Percentiles rank a stretch among this genome's conserved stretches.
Conservation (phyloP, 2,888 invertebrate species). For the Scaeva pyrastri region DNA sequence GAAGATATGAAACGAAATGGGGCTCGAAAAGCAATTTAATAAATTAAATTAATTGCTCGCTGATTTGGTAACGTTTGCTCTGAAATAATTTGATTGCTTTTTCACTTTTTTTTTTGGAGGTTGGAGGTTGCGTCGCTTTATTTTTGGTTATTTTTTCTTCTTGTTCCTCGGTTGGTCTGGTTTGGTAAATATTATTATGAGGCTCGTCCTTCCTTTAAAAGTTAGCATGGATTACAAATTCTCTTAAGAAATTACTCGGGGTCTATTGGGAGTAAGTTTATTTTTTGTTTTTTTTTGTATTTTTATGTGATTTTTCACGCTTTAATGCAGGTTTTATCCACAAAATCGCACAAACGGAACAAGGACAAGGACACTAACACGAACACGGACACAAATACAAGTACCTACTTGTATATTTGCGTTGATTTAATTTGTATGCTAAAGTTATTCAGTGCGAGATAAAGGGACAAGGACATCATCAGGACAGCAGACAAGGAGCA, state of each 20-base stretch:
- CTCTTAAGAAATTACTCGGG: slow-evolving; percentile 41
- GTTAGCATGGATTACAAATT: slow-evolving; percentile 20
- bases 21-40: slow-evolving; percentile 61
- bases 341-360: neutral
- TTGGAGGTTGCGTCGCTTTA: neutral
- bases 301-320: slow-evolving; percentile 25
- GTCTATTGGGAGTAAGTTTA: slow-evolving; percentile 15
- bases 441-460: slow-evolving; percentile 38
- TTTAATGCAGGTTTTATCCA: slow-evolving; percentile 32
- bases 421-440: slow-evolving; percentile 52
- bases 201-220: neutral
- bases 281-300: neutral
- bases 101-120: slow-evolving; percentile 2
- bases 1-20: slow-evolving; percentile 30
- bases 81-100: slow-evolving; percentile 61
- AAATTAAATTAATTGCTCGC: slow-evolving; percentile 70
- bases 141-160: neutral
- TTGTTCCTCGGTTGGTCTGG: neutral
- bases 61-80: slow-evolving; percentile 59
- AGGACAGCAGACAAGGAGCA: too few species aligned
- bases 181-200: neutral
- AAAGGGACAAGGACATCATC: slow-evolving; percentile 26
- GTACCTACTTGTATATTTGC: slow-evolving; percentile 3
- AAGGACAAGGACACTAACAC: neutral
- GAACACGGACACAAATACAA: too few species aligned